These are phyloP conservation scores for Dromaius novaehollandiae DNA, from an alignment of 2,113 vertebrate species.

Conservation along the genomic window DNA sequence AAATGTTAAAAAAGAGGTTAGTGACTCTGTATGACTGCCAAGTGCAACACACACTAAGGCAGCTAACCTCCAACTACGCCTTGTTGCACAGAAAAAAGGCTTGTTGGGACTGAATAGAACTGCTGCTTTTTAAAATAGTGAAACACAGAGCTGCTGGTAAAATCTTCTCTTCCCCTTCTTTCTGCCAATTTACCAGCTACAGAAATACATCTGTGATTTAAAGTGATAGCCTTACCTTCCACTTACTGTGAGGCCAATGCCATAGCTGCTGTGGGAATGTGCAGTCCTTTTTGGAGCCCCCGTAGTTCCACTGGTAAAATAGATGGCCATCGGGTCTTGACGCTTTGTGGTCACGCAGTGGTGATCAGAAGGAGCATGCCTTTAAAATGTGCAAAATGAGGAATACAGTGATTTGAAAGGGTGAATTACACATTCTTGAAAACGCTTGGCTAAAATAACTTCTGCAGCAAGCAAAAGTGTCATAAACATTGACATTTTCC, in stretches of 20 bases:
- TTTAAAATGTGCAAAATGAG: slow-evolving; percentile 40
- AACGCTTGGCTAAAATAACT: neutral
- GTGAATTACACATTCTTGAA: neutral
- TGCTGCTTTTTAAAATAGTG: neutral
- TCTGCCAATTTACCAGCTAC: neutral
- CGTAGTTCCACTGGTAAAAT: slow-evolving; percentile 84
- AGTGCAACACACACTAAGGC: neutral
- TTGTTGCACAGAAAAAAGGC: neutral
- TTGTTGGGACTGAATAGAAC: neutral
- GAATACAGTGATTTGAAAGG: neutral
- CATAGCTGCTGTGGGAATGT: slow-evolving; percentile 82
- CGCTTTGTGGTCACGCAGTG: slow-evolving; percentile 76
- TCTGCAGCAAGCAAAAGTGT: neutral
- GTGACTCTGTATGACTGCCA: neutral
- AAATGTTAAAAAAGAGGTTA: neutral
- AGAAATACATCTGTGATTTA: neutral
- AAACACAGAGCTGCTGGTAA: neutral
- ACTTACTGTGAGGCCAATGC: slow-evolving; percentile 77
- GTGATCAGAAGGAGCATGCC: slow-evolving; percentile 73
- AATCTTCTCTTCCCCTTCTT: neutral
- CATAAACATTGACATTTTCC: neutral
- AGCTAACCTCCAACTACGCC: neutral
- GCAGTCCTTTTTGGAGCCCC: slow-evolving; percentile 83
- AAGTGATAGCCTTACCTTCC: slow-evolving; percentile 75
- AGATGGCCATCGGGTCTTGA: slow-evolving; percentile 81